These are phyloP conservation scores for Crocuta crocuta DNA, from an alignment of 2,113 vertebrate species.

Conservation along the genomic window DNA sequence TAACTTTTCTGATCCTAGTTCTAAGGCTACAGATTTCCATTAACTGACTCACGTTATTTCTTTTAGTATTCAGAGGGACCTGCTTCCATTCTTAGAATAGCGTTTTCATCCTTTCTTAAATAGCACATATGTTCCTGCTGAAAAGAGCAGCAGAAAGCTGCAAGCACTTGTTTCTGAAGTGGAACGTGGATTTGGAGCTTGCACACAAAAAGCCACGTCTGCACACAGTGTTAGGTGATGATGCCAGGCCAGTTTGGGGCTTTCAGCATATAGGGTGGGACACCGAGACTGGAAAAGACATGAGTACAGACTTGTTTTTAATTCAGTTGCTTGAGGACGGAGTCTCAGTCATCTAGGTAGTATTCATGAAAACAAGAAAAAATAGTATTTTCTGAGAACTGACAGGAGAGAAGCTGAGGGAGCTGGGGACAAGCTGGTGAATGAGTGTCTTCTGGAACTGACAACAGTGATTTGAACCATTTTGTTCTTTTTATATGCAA, in stretches of 20 bases:
- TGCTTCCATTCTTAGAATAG: constrained; percentile 36
- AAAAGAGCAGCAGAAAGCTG: constrained; percentile 66
- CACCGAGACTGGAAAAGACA: background rate
- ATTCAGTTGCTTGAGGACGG: constrained; percentile 24
- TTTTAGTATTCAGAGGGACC: background rate
- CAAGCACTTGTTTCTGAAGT: background rate
- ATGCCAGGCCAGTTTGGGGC: background rate
- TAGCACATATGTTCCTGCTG: constrained; percentile 62
- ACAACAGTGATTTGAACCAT: constrained; percentile 67
- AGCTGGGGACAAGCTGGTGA: constrained; percentile 45
- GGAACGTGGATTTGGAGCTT: background rate
- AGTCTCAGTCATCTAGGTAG: constrained; percentile 35
- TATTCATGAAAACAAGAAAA: constrained; percentile 55
- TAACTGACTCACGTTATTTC: background rate
- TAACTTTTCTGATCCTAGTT: background rate
- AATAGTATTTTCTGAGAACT: constrained; percentile 60
- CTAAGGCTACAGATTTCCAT: background rate
- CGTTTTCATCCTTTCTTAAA: constrained; percentile 44
- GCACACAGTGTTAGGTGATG: background rate
- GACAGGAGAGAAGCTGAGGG: constrained; percentile 2
- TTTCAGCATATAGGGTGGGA: background rate
- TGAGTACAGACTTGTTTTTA: background rate
- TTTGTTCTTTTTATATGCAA: constrained; percentile 78
- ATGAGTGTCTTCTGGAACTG: constrained; percentile 68
- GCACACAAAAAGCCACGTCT: background rate